phyloP scores from a whole-genome alignment of 2,113 vertebrate species.

The Tupaia chinensis region DNA sequence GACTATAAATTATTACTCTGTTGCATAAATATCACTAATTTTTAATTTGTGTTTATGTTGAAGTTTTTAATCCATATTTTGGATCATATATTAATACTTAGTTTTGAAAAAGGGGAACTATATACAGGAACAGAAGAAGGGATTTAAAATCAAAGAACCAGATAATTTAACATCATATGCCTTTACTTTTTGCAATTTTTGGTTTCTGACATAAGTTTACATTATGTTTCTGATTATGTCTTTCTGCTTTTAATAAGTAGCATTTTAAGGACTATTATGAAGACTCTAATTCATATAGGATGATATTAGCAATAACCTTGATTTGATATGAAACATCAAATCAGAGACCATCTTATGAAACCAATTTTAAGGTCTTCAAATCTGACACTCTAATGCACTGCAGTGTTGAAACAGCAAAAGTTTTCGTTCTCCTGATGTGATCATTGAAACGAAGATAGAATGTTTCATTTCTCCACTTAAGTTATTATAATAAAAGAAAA shows the following conservation, averaged over 20 bases:
- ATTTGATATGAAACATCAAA: neutral
- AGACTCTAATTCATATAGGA: slow-evolving; percentile 16
- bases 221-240: slow-evolving; percentile 40
- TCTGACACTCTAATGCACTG: neutral
- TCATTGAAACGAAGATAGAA: slow-evolving; percentile 46
- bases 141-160: slow-evolving; percentile 1
- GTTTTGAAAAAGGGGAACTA: slow-evolving; percentile 46
- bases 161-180: neutral
- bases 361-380: slow-evolving; percentile 7
- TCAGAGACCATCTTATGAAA: slow-evolving; percentile 5
- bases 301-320: neutral
- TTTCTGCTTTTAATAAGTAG: slow-evolving; percentile 6
- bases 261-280: slow-evolving; percentile 45
- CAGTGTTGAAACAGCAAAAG: neutral
- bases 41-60: slow-evolving; percentile 41
- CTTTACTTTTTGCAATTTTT: slow-evolving; percentile 56
- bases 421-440: slow-evolving; percentile 25
- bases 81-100: slow-evolving; percentile 43
- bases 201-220: slow-evolving; percentile 53
- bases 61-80: slow-evolving; percentile 49
- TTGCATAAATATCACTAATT: slow-evolving; percentile 31
- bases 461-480: slow-evolving; percentile 42
- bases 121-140: slow-evolving; percentile 53
- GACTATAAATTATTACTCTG: slow-evolving; percentile 1
- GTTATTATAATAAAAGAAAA: slow-evolving; percentile 44